Percentiles rank a stretch among this genome's conserved stretches.
Conservation (phyloP, 2,797 vertebrate genomes). For the Podarcis siculus region DNA sequence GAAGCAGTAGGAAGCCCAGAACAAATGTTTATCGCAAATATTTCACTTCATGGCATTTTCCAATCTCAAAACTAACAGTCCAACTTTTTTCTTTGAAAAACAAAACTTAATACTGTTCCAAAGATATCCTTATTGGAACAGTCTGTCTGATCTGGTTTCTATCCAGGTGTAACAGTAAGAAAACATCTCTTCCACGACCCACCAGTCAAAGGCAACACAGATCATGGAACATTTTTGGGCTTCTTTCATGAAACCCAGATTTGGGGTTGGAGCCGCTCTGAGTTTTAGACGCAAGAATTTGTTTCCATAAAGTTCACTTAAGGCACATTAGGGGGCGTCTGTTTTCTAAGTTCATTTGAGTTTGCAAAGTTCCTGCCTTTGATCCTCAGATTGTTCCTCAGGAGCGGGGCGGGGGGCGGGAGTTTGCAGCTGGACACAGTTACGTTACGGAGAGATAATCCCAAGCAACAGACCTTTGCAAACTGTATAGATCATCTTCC, state of each 20-base stretch:
- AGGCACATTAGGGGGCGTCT: slow-evolving; percentile 61
- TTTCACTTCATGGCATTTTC: background rate
- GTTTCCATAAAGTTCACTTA: background rate
- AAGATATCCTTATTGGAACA: too few relatives aligned
- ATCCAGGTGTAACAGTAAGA: background rate
- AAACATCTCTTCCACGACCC: accelerated
- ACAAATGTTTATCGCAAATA: background rate
- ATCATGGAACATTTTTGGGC: too few relatives aligned
- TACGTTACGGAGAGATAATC: slow-evolving; percentile 25
- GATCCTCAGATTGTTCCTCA: slow-evolving; percentile 27
- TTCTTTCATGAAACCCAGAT: background rate
- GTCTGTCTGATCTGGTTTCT: background rate
- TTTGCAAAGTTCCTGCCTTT: slow-evolving; percentile 36
- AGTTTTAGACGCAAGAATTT: accelerated
- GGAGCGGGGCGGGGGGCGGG: slow-evolving; percentile 11
- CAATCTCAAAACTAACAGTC: background rate
- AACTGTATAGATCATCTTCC: background rate
- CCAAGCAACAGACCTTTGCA: slow-evolving; percentile 7
- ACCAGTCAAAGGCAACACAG: background rate
- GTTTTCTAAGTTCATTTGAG: slow-evolving; percentile 40
- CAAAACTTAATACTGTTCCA: too few relatives aligned
- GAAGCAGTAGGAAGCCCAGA: background rate
- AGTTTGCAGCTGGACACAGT: slow-evolving; percentile 28
- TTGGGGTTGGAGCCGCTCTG: too few relatives aligned
- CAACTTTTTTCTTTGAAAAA: background rate